A percentile compares a stretch with the other conserved stretches of the same genome.
Evolutionary conservation across 2,113 vertebrate species (phyloP).

Genomic region (Tricholaema leucomelas): DNA sequence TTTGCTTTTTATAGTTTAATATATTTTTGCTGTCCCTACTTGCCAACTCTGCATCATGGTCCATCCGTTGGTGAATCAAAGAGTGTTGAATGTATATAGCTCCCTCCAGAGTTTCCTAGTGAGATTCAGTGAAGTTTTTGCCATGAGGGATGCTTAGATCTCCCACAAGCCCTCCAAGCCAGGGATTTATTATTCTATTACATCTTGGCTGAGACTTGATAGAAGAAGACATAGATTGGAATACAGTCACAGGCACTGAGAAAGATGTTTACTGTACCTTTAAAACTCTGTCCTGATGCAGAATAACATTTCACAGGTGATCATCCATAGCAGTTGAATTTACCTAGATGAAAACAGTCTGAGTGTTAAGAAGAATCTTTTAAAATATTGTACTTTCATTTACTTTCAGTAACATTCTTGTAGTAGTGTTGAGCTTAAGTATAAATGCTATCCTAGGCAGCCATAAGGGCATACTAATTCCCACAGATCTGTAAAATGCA

Average conservation of each 20-base stretch:
- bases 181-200: neutral
- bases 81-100: slow-evolving; percentile 9
- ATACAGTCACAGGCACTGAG: neutral
- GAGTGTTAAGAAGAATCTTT: neutral
- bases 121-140: neutral
- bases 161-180: neutral
- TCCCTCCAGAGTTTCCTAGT: slow-evolving; percentile 34
- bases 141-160: neutral
- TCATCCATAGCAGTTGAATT: neutral
- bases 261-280: neutral
- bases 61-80: neutral
- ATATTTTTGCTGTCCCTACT: neutral
- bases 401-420: neutral
- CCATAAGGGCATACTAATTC: neutral
- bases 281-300: neutral
- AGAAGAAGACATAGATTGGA: neutral
- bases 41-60: neutral
- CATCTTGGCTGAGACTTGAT: neutral
- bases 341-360: neutral
- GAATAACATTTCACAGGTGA: neutral
- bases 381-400: neutral
- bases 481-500: neutral
- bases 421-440: neutral
- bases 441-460: neutral
- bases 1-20: neutral